A percentile compares a stretch with the other conserved stretches of the same genome.
These are phyloP conservation scores for Otocyon megalotis DNA, from an alignment of 2,113 vertebrate genomes.

Conservation along the genomic window DNA sequence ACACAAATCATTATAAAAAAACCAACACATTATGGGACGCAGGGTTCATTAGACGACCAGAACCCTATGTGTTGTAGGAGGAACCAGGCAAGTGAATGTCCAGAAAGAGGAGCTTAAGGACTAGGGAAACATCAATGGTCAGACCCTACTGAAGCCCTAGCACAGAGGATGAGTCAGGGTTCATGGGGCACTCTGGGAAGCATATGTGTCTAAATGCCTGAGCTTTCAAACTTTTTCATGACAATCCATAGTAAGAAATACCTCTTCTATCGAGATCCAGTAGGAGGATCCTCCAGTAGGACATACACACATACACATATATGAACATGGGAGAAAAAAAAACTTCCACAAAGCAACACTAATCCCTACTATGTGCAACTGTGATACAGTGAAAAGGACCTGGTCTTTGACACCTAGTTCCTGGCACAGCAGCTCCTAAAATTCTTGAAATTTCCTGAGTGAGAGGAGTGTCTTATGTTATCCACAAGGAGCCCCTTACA, in stretches of 20 bases:
- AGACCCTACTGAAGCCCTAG: too few relatives aligned
- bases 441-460: neutral
- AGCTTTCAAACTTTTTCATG: neutral
- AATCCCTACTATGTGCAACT: neutral
- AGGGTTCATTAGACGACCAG: neutral
- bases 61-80: neutral
- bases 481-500: neutral
- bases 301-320: neutral
- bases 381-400: neutral
- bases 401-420: neutral
- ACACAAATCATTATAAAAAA: neutral
- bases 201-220: neutral
- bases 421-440: neutral
- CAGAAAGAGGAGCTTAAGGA: neutral
- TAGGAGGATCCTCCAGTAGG: neutral
- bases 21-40: neutral
- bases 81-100: neutral
- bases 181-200: neutral
- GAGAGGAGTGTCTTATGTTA: neutral
- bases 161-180: too few relatives aligned
- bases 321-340: neutral
- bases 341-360: neutral
- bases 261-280: neutral
- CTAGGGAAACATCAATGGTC: neutral
- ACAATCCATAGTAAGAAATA: neutral